phyloP scores from a whole-genome alignment of 53 echinoderm and acorn worm species.

The Mesocentrotus franciscanus region DNA sequence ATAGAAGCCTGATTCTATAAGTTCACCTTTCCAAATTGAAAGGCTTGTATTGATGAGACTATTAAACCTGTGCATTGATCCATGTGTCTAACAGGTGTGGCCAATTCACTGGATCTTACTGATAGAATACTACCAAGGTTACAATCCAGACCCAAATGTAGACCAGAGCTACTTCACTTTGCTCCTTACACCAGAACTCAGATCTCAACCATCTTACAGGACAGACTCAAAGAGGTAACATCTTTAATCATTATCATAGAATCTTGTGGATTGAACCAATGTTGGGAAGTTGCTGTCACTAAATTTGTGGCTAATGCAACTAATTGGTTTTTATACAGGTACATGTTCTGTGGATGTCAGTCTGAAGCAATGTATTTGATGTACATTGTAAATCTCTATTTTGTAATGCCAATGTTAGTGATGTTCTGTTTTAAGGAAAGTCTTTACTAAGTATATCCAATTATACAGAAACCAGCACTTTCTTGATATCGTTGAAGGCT shows the following conservation, averaged over 20 bases:
- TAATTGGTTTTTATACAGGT: too few relatives aligned
- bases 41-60: not conserved
- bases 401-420: too few relatives aligned
- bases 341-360: too few relatives aligned
- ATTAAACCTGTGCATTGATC: not conserved
- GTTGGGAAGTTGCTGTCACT: too few relatives aligned
- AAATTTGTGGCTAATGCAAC: too few relatives aligned
- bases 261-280: too few relatives aligned
- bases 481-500: too few relatives aligned
- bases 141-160: slow-evolving; percentile 92
- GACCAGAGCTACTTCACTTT: slow-evolving; percentile 89
- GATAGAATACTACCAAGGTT: slow-evolving; percentile 97
- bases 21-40: not conserved
- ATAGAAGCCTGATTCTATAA: not conserved
- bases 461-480: too few relatives aligned
- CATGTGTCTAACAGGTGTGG: slow-evolving; percentile 78
- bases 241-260: not conserved
- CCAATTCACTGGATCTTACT: slow-evolving; percentile 96
- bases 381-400: too few relatives aligned
- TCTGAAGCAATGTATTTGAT: too few relatives aligned
- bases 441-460: too few relatives aligned
- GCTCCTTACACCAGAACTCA: slow-evolving; percentile 92
- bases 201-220: slow-evolving; percentile 85
- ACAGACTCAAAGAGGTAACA: slow-evolving; percentile 76
- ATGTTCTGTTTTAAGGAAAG: too few relatives aligned